Evolutionary conservation across 1,140 invertebrate genomes (phyloP).

Genomic region (Pseudomyrmex concolor): DNA sequence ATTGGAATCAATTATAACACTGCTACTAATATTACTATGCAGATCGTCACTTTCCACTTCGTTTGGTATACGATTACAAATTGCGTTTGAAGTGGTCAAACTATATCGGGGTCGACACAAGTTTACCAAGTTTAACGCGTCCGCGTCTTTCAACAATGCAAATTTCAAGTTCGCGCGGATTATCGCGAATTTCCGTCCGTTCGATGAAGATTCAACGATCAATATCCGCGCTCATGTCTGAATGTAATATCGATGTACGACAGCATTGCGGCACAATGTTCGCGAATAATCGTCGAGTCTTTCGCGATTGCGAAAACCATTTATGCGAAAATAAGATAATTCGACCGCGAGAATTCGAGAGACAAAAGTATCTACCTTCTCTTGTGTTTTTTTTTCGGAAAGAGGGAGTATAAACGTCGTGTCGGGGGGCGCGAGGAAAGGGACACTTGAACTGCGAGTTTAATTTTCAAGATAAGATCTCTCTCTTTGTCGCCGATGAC

Average conservation of each 20-base stretch:
- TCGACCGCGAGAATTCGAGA: constrained; percentile 39
- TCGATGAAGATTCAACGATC: background rate
- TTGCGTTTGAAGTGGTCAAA: constrained; percentile 35
- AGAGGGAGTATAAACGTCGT: constrained; percentile 17
- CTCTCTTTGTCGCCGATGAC: constrained; percentile 29
- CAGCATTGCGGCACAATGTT: background rate
- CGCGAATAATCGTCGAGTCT: constrained; percentile 14
- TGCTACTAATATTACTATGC: no score
- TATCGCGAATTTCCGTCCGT: constrained; percentile 7
- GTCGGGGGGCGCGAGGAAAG: constrained; percentile 26
- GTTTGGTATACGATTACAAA: constrained; percentile 22
- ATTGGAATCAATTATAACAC: background rate
- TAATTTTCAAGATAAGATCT: constrained; percentile 54
- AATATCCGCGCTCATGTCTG: background rate
- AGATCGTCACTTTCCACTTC: constrained; percentile 1
- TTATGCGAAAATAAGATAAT: constrained; percentile 24
- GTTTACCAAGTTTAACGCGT: constrained; percentile 29
- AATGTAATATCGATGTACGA: background rate
- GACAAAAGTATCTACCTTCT: constrained; percentile 15
- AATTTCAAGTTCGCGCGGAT: constrained; percentile 49
- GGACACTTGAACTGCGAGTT: constrained; percentile 51
- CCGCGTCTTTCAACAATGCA: constrained; percentile 51
- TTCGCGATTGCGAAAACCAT: background rate
- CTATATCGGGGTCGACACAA: constrained; percentile 37
- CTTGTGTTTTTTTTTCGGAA: background rate